Percentiles rank a stretch among this genome's conserved stretches.
Conservation (phyloP, 2,797 vertebrate species). For the Macropodus opercularis region DNA sequence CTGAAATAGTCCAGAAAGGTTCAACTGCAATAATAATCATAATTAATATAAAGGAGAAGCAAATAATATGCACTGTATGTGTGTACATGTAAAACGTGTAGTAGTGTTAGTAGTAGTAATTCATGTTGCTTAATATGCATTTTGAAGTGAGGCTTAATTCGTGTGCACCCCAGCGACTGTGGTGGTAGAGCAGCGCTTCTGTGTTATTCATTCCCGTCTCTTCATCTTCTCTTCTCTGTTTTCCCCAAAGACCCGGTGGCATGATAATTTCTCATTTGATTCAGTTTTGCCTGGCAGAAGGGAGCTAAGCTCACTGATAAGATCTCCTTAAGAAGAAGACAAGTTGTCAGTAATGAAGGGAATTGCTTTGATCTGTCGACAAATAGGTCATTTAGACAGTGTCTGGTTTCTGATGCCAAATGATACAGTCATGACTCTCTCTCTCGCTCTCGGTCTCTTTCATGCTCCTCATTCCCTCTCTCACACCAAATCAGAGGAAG, state of each 20-base stretch:
- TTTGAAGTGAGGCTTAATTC: constrained; percentile 53
- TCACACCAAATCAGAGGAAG: constrained; percentile 16
- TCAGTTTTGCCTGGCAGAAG: constrained; percentile 76
- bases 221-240: constrained; percentile 59
- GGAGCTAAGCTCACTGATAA: constrained; percentile 77
- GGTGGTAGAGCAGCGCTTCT: constrained; percentile 29
- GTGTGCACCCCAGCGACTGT: constrained; percentile 34
- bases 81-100: too few relatives aligned
- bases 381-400: constrained; percentile 82
- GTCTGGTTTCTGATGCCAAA: constrained; percentile 72
- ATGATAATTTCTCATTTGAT: constrained; percentile 78
- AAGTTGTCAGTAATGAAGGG: constrained; percentile 83
- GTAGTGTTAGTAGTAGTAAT: too few relatives aligned
- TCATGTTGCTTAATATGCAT: constrained; percentile 51
- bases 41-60: too few relatives aligned
- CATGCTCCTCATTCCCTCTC: constrained; percentile 1
- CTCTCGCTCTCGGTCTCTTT: constrained; percentile 8
- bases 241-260: constrained; percentile 67
- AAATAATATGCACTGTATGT: too few relatives aligned
- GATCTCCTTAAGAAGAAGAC: constrained; percentile 80
- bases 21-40: too few relatives aligned
- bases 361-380: constrained; percentile 82
- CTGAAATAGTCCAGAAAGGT: too few relatives aligned
- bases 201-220: constrained; percentile 55
- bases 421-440: constrained; percentile 59